A percentile compares a stretch with the other conserved stretches of the same genome.
Evolutionary conservation across 2,888 invertebrate genomes (phyloP).

Genomic region (Resseliella maxima): DNA sequence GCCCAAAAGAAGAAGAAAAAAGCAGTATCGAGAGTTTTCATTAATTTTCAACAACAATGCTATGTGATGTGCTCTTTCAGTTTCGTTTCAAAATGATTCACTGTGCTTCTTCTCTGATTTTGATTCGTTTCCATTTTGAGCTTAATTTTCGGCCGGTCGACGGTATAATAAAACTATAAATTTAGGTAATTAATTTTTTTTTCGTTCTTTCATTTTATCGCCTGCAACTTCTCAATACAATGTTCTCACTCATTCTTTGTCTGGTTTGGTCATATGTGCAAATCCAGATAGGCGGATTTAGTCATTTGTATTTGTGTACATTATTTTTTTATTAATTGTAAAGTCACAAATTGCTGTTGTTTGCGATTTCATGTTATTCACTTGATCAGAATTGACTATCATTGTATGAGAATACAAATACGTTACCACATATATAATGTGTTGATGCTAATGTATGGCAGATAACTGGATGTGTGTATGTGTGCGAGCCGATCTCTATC

Average conservation of each 20-base stretch:
- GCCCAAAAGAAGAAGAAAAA: not conserved
- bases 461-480: not conserved
- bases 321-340: constrained; percentile 37
- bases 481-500: not conserved
- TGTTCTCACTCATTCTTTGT: not conserved
- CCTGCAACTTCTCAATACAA: not conserved
- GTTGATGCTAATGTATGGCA: not conserved
- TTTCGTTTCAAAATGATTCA: not conserved
- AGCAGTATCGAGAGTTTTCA: not conserved
- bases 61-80: not conserved
- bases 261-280: not conserved
- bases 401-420: not conserved
- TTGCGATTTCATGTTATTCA: constrained; percentile 34
- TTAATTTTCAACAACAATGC: not conserved
- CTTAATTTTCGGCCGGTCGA: constrained; percentile 14
- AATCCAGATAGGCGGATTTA: not conserved
- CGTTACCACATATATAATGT: no score
- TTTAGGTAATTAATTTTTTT: constrained; percentile 14
- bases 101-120: not conserved
- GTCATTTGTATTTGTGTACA: constrained; percentile 3
- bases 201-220: not conserved
- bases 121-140: constrained; percentile 8
- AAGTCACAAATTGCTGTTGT: constrained; percentile 28
- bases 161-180: constrained; percentile 51
- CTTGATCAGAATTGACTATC: constrained; percentile 12